phyloP scores from a whole-genome alignment of 2,113 vertebrate genomes.

The Chelonoidis abingdonii region DNA sequence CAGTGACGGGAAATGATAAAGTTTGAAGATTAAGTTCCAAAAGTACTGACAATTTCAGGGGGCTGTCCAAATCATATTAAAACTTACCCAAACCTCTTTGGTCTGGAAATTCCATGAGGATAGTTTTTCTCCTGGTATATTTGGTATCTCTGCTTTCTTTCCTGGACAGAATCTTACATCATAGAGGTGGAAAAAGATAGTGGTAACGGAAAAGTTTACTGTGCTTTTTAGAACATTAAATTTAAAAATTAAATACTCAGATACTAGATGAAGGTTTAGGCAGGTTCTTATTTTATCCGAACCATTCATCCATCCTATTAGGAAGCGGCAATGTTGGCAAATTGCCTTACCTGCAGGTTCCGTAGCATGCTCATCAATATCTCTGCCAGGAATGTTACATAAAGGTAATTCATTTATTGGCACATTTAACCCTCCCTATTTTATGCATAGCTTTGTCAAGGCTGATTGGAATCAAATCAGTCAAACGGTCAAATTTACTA shows the following conservation, averaged over 20 bases:
- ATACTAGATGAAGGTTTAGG: background rate
- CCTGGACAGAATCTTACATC: background rate
- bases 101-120: background rate
- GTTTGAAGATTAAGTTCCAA: background rate
- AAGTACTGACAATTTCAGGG: background rate
- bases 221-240: background rate
- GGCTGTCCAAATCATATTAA: background rate
- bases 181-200: background rate
- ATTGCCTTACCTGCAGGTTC: background rate
- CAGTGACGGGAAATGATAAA: background rate
- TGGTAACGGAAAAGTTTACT: background rate
- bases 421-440: constrained; percentile 29
- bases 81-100: background rate
- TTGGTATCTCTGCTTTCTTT: background rate
- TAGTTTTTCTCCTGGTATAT: background rate
- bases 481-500: constrained; percentile 34
- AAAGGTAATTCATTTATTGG: constrained; percentile 65
- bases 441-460: constrained; percentile 49
- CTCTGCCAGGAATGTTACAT: constrained; percentile 23
- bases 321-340: background rate
- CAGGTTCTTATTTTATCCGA: background rate
- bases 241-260: background rate
- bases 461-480: constrained; percentile 50
- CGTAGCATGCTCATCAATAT: constrained; percentile 49
- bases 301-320: background rate